Percentiles rank a stretch among this genome's conserved stretches.
These are phyloP conservation scores for Lathamus discolor DNA, from an alignment of 2,113 vertebrate genomes.

Conservation along the genomic window DNA sequence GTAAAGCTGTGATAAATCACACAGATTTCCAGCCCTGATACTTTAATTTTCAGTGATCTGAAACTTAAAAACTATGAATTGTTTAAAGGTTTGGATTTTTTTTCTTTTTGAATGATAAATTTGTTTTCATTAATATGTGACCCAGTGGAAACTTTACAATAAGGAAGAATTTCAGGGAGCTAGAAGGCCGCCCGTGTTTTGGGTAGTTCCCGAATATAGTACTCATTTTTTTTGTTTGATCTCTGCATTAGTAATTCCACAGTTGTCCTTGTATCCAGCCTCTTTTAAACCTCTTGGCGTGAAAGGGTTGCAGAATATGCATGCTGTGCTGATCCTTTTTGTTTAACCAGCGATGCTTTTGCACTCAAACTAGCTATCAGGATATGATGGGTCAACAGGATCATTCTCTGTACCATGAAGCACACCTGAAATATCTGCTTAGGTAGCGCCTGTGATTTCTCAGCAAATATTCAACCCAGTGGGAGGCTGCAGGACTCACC, in stretches of 20 bases:
- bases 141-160: neutral
- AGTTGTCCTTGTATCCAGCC: neutral
- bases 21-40: neutral
- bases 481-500: slow-evolving; percentile 70
- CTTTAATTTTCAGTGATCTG: neutral
- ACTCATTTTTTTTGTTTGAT: neutral
- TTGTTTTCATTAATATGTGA: neutral
- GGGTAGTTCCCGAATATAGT: neutral
- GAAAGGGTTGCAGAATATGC: neutral
- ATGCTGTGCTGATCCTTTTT: slow-evolving; percentile 57
- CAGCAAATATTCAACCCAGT: slow-evolving; percentile 71
- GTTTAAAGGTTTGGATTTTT: neutral
- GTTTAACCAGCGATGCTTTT: slow-evolving; percentile 68
- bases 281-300: neutral
- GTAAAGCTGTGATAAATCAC: neutral
- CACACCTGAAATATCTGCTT: slow-evolving; percentile 67
- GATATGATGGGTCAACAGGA: slow-evolving; percentile 65
- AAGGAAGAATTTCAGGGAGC: neutral
- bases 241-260: neutral
- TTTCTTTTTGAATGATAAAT: neutral
- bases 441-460: slow-evolving; percentile 68
- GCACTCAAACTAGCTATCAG: slow-evolving; percentile 60
- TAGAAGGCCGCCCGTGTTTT: neutral
- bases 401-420: slow-evolving; percentile 30
- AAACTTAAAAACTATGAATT: slow-evolving; percentile 17